Conservation (phyloP, 2,113 vertebrate genomes). For the Meles meles region DNA sequence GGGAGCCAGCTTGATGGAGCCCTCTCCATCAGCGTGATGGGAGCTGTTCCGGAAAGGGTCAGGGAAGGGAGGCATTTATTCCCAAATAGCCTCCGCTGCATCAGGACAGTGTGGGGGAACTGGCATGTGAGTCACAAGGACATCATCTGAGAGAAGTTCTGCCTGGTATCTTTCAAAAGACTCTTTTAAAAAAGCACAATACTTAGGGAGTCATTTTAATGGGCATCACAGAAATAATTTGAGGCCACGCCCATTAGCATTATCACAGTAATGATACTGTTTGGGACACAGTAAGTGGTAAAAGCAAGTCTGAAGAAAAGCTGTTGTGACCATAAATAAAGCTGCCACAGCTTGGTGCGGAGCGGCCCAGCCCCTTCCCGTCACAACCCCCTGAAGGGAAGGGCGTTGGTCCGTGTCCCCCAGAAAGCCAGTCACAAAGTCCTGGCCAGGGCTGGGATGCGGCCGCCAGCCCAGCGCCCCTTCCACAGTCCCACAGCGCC, state of each 20-base stretch:
- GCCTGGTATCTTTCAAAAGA: neutral
- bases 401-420: fast-evolving
- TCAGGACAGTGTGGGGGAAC: neutral
- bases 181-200: neutral
- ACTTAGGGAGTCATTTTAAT: neutral
- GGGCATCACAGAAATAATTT: neutral
- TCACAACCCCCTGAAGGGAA: neutral
- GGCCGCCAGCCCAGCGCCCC: neutral
- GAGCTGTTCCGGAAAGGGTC: neutral
- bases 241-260: neutral
- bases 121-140: neutral
- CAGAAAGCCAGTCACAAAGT: neutral
- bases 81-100: neutral
- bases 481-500: fast-evolving
- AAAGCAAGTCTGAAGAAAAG: neutral
- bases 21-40: fast-evolving
- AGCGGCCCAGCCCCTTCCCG: neutral
- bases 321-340: fast-evolving
- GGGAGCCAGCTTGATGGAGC: neutral
- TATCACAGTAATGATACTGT: neutral
- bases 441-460: neutral
- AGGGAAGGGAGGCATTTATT: neutral
- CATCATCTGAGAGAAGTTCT: neutral
- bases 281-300: neutral
- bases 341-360: fast-evolving